These are phyloP conservation scores for Octodonta nipae DNA, from an alignment of 2,888 invertebrate species.

Conservation along the genomic window DNA sequence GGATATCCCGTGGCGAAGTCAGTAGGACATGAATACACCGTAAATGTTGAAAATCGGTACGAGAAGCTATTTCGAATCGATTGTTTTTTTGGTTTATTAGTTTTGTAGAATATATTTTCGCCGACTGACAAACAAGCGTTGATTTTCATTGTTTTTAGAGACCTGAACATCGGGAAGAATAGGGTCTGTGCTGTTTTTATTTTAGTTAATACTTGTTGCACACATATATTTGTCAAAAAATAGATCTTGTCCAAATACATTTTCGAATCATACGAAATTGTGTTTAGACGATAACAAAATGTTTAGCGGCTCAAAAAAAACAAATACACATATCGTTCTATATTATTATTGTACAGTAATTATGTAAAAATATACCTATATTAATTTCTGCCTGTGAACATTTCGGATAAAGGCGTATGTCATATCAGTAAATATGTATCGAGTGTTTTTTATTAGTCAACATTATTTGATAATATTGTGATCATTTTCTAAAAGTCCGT, in stretches of 20 bases:
- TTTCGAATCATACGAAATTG: too few relatives aligned
- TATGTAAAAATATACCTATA: slow-evolving; percentile 13
- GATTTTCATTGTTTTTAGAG: slow-evolving; percentile 13
- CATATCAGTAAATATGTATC: slow-evolving; percentile 24
- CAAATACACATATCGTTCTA: slow-evolving; percentile 28
- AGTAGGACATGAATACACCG: too few relatives aligned
- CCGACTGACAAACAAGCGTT: slow-evolving; percentile 16
- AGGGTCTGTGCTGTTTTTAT: slow-evolving; percentile 22
- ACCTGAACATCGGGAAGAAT: slow-evolving; percentile 26
- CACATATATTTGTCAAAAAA: slow-evolving; percentile 21
- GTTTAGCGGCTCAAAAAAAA: slow-evolving; percentile 17
- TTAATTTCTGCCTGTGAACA: slow-evolving; percentile 21
- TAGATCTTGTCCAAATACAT: slow-evolving; percentile 7
- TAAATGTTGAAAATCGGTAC: too few relatives aligned
- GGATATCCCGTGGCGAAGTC: too few relatives aligned
- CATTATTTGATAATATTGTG: too few relatives aligned
- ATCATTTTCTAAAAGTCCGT: too few relatives aligned
- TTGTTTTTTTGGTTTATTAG: too few relatives aligned
- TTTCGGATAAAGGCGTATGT: slow-evolving; percentile 19
- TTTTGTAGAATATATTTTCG: slow-evolving; percentile 6
- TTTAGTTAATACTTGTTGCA: slow-evolving; percentile 18
- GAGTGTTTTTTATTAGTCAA: slow-evolving; percentile 4
- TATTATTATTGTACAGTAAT: slow-evolving; percentile 18
- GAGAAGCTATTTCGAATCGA: too few relatives aligned
- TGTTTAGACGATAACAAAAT: slow-evolving; percentile 13